These are phyloP conservation scores for Drosophila biarmipes DNA, from an alignment of 1,140 invertebrate genomes.

Conservation along the genomic window DNA sequence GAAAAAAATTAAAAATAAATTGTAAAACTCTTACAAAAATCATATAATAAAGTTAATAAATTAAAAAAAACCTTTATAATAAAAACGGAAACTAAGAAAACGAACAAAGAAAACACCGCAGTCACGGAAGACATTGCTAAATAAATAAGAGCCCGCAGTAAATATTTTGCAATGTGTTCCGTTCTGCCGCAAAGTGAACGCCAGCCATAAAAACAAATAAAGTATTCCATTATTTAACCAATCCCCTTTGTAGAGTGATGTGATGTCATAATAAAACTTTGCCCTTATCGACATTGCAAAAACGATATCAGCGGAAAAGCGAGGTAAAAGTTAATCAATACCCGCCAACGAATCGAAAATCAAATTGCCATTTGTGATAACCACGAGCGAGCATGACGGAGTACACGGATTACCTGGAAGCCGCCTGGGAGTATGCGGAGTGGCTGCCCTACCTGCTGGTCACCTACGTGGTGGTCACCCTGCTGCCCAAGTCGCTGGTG, in stretches of 20 bases:
- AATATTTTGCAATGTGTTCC: constrained; percentile 17
- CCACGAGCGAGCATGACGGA: constrained; percentile 31
- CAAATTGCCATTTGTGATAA: constrained; percentile 49
- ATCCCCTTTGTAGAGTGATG: constrained; percentile 47
- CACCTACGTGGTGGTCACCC: constrained; percentile 66
- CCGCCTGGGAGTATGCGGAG: constrained; percentile 50
- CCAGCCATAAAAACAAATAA: constrained; percentile 13
- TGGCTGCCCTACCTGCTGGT: constrained; percentile 68
- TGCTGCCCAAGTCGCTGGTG: constrained; percentile 71
- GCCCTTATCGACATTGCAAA: constrained; percentile 53
- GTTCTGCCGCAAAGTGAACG: background rate
- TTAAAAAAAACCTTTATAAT: background rate
- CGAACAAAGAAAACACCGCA: background rate
- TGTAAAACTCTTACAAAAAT: background rate
- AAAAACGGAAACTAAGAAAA: background rate
- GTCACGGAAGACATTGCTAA: constrained; percentile 12
- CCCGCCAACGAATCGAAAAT: constrained; percentile 43
- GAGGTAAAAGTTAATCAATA: constrained; percentile 50
- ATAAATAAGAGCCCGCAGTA: constrained; percentile 23
- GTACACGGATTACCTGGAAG: constrained; percentile 63
- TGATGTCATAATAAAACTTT: constrained; percentile 60
- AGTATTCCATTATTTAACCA: constrained; percentile 33
- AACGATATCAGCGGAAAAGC: constrained; percentile 32
- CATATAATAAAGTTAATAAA: background rate
- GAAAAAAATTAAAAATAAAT: background rate